Evolutionary conservation across 2,888 invertebrate genomes (phyloP).

Genomic region (Neuroscelio doddi): DNA sequence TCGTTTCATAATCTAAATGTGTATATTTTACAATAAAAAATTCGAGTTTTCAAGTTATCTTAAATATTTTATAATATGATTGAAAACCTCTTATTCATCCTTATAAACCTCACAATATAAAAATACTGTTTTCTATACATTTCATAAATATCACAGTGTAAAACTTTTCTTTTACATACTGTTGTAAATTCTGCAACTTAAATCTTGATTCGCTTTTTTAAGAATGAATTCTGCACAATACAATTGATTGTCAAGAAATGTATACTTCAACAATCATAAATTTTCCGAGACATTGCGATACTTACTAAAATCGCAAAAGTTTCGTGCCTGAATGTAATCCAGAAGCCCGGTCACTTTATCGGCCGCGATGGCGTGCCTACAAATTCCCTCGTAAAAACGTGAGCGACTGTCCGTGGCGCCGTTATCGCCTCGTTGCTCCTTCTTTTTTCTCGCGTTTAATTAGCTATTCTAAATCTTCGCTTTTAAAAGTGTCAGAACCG

Average conservation of each 20-base stretch:
- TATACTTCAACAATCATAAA: neutral
- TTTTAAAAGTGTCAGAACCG: slow-evolving; percentile 25
- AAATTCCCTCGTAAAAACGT: slow-evolving; percentile 29
- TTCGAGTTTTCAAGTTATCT: too few relatives aligned
- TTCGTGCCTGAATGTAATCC: slow-evolving; percentile 32
- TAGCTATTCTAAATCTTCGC: slow-evolving; percentile 31
- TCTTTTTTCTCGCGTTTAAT: slow-evolving; percentile 37
- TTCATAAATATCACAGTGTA: too few relatives aligned
- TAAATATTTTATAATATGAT: too few relatives aligned
- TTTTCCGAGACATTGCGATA: neutral
- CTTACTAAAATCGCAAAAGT: slow-evolving; percentile 20
- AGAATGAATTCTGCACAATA: neutral
- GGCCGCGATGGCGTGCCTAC: slow-evolving; percentile 29
- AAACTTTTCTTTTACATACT: too few relatives aligned
- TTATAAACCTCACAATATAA: too few relatives aligned
- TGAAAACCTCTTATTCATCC: too few relatives aligned
- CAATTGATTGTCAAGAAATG: neutral
- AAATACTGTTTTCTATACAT: too few relatives aligned
- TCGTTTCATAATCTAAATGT: too few relatives aligned
- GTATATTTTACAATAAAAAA: too few relatives aligned
- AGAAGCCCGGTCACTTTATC: slow-evolving; percentile 7
- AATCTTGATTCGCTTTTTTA: neutral
- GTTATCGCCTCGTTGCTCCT: slow-evolving; percentile 25
- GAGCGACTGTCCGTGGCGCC: slow-evolving; percentile 30
- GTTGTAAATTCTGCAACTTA: too few relatives aligned